Percentiles rank a stretch among this genome's conserved stretches.
These are phyloP conservation scores for Puma concolor DNA, from an alignment of 2,113 vertebrate species.

Conservation along the genomic window DNA sequence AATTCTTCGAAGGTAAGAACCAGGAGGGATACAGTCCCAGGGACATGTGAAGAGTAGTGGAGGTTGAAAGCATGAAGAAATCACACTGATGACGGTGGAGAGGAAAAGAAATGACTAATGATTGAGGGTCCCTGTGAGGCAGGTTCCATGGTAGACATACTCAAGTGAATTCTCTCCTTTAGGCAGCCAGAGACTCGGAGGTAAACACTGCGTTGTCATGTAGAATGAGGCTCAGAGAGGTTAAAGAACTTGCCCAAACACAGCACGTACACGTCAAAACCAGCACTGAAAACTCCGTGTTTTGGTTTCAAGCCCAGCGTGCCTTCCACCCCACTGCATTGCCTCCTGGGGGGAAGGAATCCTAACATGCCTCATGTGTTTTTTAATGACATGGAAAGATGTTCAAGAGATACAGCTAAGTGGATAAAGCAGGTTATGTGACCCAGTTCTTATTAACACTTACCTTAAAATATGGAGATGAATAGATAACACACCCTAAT, in stretches of 20 bases:
- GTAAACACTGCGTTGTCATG: neutral
- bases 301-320: neutral
- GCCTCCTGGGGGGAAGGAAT: neutral
- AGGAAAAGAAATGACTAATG: neutral
- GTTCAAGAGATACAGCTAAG: constrained; percentile 8
- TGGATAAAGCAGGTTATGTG: neutral
- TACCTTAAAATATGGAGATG: constrained; percentile 3
- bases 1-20: neutral
- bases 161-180: neutral
- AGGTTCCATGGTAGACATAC: neutral
- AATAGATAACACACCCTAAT: neutral
- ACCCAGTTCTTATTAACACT: neutral
- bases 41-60: neutral
- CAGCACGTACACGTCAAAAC: neutral
- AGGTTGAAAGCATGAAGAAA: neutral
- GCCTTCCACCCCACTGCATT: neutral
- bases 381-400: constrained; percentile 49
- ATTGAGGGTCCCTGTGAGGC: neutral
- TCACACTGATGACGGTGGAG: neutral
- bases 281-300: neutral
- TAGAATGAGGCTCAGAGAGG: neutral
- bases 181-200: neutral
- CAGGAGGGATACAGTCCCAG: neutral
- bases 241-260: neutral
- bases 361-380: constrained; percentile 41